Base-by-base conservation (phyloP, 2,113 vertebrate species). In the Saguinus midas region DNA sequence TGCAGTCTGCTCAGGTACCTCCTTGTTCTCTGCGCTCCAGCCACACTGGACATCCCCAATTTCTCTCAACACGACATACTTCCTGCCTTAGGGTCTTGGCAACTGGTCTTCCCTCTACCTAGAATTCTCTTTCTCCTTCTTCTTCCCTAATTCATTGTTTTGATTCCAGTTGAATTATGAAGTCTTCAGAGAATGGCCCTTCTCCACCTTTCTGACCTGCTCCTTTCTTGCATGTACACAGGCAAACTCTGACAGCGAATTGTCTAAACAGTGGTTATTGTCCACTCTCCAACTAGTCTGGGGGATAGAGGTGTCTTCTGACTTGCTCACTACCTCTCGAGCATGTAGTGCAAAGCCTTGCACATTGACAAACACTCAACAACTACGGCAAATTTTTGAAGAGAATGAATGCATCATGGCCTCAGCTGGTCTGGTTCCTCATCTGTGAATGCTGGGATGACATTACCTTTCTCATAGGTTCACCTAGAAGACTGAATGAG, bases 21-120 rank as follows among this genome's bases (percentile, higher is more conserved):
- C 14, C 29, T 55, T 37, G 55, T 50, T 18, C 43, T 86, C 81
- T 23, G 35, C 10, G 10, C 66, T 55, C 61, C 13, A 29, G 4
- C 40, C 43, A 25, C 11, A 23, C 3, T 1, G 6, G 25, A 0
- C 20, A 25, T 25, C 4, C n/a, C 37, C 12, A 13, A 25, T 58
- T 16, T 66, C 43, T 45, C 52, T 81, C 82, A 21, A 2, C 0
- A 3, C 0, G 0, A 3, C 25, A 6, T 10, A 0, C 68, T 79
- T 32, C 29, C 23, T 45, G 3, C 8, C 48, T n/a, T 29, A 2
- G 48, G 23, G 7, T 1, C 86, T 81, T 61, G 13, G 57, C 9
- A 17, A 45, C 58, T 52, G 35, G 12, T 76, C 37, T 75, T 68
- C 55, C 14, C 1, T 90, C 9, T 32, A 2, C 20, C 57, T 43